These are phyloP conservation scores for Gymnobelideus leadbeateri DNA, from an alignment of 2,113 vertebrate species.

Conservation along the genomic window DNA sequence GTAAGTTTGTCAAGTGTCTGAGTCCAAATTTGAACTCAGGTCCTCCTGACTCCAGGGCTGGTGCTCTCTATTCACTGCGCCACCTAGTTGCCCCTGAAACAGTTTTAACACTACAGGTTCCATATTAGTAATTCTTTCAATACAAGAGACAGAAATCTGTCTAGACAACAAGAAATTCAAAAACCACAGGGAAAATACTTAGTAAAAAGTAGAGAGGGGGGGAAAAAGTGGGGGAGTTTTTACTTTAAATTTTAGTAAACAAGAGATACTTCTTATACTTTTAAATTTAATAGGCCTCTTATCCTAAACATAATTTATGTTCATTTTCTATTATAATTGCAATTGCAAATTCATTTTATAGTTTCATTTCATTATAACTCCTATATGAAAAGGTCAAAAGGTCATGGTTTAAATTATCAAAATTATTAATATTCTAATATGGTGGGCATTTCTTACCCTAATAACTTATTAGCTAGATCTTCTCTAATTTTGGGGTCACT, in stretches of 20 bases:
- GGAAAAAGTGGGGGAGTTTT: neutral
- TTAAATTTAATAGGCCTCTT: neutral
- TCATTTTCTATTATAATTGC: neutral
- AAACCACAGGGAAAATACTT: neutral
- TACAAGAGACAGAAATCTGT: neutral
- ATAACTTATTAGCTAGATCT: neutral
- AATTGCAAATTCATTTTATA: neutral
- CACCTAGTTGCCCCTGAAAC: neutral
- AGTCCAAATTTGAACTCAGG: too few species aligned
- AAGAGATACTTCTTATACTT: neutral
- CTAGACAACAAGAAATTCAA: constrained; percentile 2
- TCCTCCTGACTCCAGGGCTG: too few species aligned
- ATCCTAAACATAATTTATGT: neutral
- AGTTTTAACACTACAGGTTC: neutral
- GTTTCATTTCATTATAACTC: neutral
- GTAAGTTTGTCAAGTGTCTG: too few species aligned
- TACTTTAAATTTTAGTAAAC: neutral
- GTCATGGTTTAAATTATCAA: neutral
- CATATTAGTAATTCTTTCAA: neutral
- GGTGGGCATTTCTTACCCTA: neutral
- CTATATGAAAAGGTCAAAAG: neutral
- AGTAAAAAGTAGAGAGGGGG: neutral
- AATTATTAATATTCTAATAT: neutral
- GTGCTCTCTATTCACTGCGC: too few species aligned
- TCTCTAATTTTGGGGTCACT: neutral